These are phyloP conservation scores for Mormyrus proboscirostris DNA, from an alignment of 2,797 vertebrate species.

Conservation along the genomic window DNA sequence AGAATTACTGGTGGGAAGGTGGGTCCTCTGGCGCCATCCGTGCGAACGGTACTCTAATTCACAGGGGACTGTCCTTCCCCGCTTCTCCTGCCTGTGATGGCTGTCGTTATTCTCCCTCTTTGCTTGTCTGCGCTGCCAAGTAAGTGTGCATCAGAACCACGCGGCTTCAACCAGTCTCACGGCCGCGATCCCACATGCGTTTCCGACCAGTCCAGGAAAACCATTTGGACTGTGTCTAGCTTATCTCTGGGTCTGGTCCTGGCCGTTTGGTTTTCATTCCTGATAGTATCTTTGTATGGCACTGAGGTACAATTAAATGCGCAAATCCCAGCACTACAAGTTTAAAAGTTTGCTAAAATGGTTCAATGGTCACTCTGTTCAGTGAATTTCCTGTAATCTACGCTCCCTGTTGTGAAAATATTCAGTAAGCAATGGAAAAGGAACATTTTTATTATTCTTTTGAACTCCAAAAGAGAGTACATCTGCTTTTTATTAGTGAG, in stretches of 20 bases:
- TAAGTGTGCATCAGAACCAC: not conserved
- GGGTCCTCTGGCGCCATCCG: conserved; percentile 23
- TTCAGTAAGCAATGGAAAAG: not conserved
- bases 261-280: not conserved
- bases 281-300: not conserved
- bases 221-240: not conserved
- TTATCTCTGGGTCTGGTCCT: not conserved
- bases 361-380: not conserved
- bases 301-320: not conserved
- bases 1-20: conserved; percentile 81
- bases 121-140: not conserved
- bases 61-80: not conserved
- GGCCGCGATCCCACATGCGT: not conserved
- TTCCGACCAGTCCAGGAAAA: not conserved
- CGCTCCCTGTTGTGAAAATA: not conserved
- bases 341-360: not conserved
- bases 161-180: not conserved
- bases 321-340: not conserved
- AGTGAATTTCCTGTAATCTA: not conserved
- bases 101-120: not conserved
- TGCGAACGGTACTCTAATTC: not conserved
- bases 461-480: not conserved
- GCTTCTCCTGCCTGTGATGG: not conserved
- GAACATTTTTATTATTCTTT: not conserved
- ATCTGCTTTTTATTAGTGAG: not conserved